Conservation (phyloP, 2,888 invertebrate species). For the Hemicrepidius hirtus region DNA sequence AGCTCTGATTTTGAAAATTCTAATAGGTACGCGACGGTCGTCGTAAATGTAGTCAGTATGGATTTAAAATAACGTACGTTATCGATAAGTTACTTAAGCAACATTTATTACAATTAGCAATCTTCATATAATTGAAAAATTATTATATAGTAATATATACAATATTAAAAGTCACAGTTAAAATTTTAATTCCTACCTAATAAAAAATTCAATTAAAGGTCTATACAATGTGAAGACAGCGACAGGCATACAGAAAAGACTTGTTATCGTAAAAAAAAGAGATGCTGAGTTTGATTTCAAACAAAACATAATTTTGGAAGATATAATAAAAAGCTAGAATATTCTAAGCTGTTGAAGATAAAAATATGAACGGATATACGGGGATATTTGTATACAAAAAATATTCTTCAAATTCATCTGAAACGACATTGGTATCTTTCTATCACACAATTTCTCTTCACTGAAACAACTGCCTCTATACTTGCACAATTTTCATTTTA, state of each 20-base stretch:
- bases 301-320: constrained; percentile 34
- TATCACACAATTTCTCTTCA: constrained; percentile 37
- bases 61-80: constrained; percentile 16
- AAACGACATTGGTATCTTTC: constrained; percentile 37
- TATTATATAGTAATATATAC: constrained; percentile 38
- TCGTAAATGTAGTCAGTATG: not conserved
- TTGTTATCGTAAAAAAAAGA: constrained; percentile 10
- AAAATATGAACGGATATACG: not conserved
- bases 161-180: constrained; percentile 41
- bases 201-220: constrained; percentile 22
- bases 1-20: not conserved
- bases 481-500: constrained; percentile 1
- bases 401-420: constrained; percentile 29
- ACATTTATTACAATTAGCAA: constrained; percentile 48
- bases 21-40: not conserved
- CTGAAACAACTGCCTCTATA: constrained; percentile 28
- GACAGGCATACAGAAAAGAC: constrained; percentile 15
- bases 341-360: constrained; percentile 17
- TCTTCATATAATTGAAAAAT: constrained; percentile 42
- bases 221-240: constrained; percentile 20
- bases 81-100: constrained; percentile 39
- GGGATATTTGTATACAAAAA: constrained; percentile 41
- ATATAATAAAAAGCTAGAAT: constrained; percentile 12
- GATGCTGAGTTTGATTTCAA: too few species aligned
- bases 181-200: constrained; percentile 40